Conservation (phyloP, 2,113 vertebrate species). For the Nansenia antarctica region DNA sequence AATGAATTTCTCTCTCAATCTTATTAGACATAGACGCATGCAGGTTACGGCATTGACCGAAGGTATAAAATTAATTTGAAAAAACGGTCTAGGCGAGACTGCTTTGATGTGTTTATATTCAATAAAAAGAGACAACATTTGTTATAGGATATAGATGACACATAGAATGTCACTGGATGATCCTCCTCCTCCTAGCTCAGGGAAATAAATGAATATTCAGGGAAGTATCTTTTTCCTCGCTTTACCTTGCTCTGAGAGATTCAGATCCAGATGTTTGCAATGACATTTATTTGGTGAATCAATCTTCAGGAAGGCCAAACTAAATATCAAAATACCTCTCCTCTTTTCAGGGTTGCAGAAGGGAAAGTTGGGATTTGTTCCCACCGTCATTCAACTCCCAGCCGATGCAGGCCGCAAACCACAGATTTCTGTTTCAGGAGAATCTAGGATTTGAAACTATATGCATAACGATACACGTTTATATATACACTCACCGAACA, state of each 20-base stretch:
- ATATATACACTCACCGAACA: no score
- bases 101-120: neutral
- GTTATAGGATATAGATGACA: constrained; percentile 25
- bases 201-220: neutral
- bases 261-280: constrained; percentile 13
- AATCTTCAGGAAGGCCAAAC: neutral
- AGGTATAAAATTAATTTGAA: neutral
- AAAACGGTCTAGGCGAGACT: neutral
- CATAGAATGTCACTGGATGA: constrained; percentile 19
- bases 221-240: constrained; percentile 16
- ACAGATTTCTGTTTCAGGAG: no score
- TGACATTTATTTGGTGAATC: constrained; percentile 17
- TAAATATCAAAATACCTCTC: no score
- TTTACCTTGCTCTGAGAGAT: constrained; percentile 7
- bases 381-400: no score
- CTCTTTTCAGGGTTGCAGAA: no score
- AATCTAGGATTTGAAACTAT: no score
- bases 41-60: neutral
- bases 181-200: no score
- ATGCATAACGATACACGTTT: no score
- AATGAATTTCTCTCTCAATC: no score
- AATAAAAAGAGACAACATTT: constrained; percentile 11
- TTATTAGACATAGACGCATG: constrained; percentile 1
- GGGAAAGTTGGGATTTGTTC: no score
- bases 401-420: no score